phyloP scores from a whole-genome alignment of 1,140 invertebrate genomes.

The Macrostomum lignano region DNA sequence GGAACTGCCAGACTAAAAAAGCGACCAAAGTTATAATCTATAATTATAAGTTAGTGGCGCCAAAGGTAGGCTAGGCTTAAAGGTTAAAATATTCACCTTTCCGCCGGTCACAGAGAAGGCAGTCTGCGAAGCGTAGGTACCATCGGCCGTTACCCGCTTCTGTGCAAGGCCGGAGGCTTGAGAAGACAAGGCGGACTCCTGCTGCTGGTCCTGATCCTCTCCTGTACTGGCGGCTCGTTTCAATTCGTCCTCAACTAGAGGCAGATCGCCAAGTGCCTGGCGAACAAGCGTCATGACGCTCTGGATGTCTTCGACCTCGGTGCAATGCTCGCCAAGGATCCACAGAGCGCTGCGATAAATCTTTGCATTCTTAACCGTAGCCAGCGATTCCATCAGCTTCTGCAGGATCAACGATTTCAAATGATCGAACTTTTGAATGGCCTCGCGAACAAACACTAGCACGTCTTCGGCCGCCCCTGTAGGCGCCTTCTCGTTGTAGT shows the following conservation, averaged over 20 bases:
- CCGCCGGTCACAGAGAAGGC: too few species aligned
- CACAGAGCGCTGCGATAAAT: constrained; percentile 80
- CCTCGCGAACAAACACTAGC: constrained; percentile 68
- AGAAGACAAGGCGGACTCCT: not conserved
- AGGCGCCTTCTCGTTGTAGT: not conserved
- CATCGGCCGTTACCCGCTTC: constrained; percentile 38
- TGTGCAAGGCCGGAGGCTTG: constrained; percentile 12
- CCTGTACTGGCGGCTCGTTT: constrained; percentile 31
- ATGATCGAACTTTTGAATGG: constrained; percentile 61
- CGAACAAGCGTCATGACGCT: constrained; percentile 46
- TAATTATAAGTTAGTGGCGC: too few species aligned
- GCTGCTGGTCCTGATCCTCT: constrained; percentile 28
- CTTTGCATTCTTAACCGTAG: constrained; percentile 42
- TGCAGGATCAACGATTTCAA: constrained; percentile 45
- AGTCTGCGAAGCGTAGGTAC: constrained; percentile 88
- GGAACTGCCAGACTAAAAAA: not conserved
- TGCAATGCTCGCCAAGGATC: constrained; percentile 84
- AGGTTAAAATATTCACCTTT: too few species aligned
- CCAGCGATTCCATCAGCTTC: constrained; percentile 45
- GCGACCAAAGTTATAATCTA: too few species aligned
- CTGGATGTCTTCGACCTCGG: constrained; percentile 43
- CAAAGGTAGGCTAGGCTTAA: too few species aligned
- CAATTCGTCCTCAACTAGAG: constrained; percentile 62
- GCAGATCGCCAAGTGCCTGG: constrained; percentile 50
- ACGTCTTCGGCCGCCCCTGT: constrained; percentile 64